phyloP scores from a whole-genome alignment of 2,888 invertebrate genomes.

The Iphiclides podalirius region DNA sequence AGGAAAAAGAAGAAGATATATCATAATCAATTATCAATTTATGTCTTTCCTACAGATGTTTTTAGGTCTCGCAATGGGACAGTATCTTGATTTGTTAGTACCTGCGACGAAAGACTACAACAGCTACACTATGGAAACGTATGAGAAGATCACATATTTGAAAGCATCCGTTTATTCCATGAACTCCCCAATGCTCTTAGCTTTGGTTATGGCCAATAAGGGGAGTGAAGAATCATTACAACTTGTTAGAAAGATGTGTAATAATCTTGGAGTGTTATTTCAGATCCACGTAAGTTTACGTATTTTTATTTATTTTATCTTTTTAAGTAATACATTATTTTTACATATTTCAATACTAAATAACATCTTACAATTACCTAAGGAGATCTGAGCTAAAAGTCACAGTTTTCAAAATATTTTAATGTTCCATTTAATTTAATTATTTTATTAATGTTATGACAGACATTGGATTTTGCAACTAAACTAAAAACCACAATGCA shows the following conservation, averaged over 20 bases:
- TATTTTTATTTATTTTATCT: too few relatives aligned
- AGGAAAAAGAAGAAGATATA: too few relatives aligned
- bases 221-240: not conserved
- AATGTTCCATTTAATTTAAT: too few relatives aligned
- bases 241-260: conserved; percentile 1
- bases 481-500: too few relatives aligned
- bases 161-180: conserved; percentile 2
- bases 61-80: not conserved
- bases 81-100: not conserved
- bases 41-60: conserved; percentile 9
- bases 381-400: too few relatives aligned
- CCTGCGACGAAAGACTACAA: not conserved
- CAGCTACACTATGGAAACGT: conserved; percentile 1
- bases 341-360: too few relatives aligned
- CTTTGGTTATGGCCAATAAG: conserved; percentile 4
- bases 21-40: too few relatives aligned
- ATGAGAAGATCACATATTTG: not conserved
- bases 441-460: too few relatives aligned
- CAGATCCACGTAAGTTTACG: conserved; percentile 14
- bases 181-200: not conserved
- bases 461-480: too few relatives aligned
- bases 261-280: conserved; percentile 5
- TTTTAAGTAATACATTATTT: too few relatives aligned
- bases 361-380: too few relatives aligned
- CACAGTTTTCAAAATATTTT: too few relatives aligned